Percentiles rank a stretch among this genome's conserved stretches.
phyloP scores from a whole-genome alignment of 2,888 invertebrate species.

The Sesamia inferens region DNA sequence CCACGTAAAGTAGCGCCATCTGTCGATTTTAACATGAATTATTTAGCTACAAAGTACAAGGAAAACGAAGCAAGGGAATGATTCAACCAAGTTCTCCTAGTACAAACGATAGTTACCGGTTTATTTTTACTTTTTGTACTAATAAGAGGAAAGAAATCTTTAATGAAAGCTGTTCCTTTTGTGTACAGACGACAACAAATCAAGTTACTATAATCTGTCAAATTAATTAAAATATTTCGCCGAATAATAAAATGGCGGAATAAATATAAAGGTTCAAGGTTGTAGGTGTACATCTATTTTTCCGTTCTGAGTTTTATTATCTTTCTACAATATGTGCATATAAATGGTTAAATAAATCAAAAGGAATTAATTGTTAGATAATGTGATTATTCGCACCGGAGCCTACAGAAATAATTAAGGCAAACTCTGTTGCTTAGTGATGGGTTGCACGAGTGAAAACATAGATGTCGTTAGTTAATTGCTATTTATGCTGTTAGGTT shows the following conservation, averaged over 20 bases:
- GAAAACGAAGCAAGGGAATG: background rate
- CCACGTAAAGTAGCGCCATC: slow-evolving; percentile 36
- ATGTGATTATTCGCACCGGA: background rate
- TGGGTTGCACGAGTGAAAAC: slow-evolving; percentile 6
- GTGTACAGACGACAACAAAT: too few species aligned
- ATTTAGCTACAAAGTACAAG: background rate
- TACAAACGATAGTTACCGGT: background rate
- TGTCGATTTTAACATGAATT: slow-evolving; percentile 6
- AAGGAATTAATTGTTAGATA: background rate
- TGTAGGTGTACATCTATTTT: too few species aligned
- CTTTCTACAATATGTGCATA: too few species aligned
- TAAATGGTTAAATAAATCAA: too few species aligned
- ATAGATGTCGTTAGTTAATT: slow-evolving; percentile 38
- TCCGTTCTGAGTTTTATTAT: too few species aligned
- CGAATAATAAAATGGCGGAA: too few species aligned
- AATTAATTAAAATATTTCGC: too few species aligned
- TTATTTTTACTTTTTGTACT: background rate
- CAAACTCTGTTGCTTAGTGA: slow-evolving; percentile 24
- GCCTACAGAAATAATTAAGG: slow-evolving; percentile 10
- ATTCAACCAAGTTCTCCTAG: background rate
- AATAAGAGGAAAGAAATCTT: too few species aligned
- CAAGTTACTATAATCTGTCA: too few species aligned
- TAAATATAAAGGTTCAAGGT: too few species aligned
- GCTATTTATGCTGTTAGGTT: too few species aligned
- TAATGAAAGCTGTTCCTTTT: too few species aligned